phyloP scores from a whole-genome alignment of 2,797 vertebrate genomes.

The Poeciliopsis presidionis region DNA sequence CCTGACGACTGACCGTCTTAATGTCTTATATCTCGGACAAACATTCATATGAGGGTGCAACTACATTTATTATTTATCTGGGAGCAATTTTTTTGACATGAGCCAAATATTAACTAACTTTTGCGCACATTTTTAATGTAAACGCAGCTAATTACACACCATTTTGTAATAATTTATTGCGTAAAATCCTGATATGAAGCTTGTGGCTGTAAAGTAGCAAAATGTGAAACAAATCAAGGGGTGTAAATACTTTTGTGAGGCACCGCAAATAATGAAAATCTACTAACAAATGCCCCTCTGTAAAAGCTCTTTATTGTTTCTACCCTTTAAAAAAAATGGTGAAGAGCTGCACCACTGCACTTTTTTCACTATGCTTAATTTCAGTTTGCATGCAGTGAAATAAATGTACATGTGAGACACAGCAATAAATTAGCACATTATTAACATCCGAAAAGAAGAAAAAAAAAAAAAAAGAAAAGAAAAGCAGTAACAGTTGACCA shows the following conservation, averaged over 20 bases:
- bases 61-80: too few relatives aligned
- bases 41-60: too few relatives aligned
- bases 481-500: constrained; percentile 94
- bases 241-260: constrained; percentile 3
- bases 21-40: too few relatives aligned
- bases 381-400: constrained; percentile 91
- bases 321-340: constrained; percentile 87
- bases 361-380: constrained; percentile 84
- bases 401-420: constrained; percentile 93
- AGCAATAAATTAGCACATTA: constrained; percentile 99
- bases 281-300: constrained; percentile 64
- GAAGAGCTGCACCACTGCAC: constrained; percentile 85
- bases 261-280: constrained; percentile 37
- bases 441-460: constrained; percentile 90
- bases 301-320: constrained; percentile 92
- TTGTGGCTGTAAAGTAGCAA: background rate
- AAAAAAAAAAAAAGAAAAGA: constrained; percentile 57
- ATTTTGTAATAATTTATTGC: background rate
- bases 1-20: background rate
- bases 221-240: background rate
- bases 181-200: background rate
- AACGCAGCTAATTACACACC: background rate
- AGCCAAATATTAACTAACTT: too few relatives aligned
- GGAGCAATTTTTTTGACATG: too few relatives aligned
- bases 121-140: background rate